These are phyloP conservation scores for Malachius bipustulatus DNA, from an alignment of 2,888 invertebrate species.

Conservation along the genomic window DNA sequence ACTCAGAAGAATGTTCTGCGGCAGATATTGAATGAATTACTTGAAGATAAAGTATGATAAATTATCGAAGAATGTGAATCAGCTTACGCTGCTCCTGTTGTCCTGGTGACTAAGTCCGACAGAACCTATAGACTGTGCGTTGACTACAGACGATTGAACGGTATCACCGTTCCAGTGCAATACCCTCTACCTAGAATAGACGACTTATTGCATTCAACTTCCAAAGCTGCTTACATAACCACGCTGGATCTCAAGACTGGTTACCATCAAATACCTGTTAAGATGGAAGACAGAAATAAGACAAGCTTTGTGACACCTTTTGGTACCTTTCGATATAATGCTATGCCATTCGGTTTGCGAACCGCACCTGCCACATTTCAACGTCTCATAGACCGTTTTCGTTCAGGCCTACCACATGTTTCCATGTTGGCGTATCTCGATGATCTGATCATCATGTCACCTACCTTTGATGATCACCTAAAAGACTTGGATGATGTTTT, in stretches of 20 bases:
- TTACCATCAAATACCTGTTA: slow-evolving; percentile 29
- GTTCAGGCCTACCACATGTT: slow-evolving; percentile 8
- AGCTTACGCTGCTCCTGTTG: slow-evolving; percentile 29
- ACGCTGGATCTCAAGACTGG: slow-evolving; percentile 30
- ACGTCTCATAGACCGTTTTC: slow-evolving; percentile 15
- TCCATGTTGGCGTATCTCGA: slow-evolving; percentile 12
- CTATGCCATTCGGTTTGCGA: slow-evolving; percentile 15
- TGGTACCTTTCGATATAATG: slow-evolving; percentile 14
- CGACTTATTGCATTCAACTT: slow-evolving; percentile 29
- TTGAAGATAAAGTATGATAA: slow-evolving; percentile 22
- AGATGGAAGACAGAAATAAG: slow-evolving; percentile 29
- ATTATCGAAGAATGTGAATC: slow-evolving; percentile 32
- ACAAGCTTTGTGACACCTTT: slow-evolving; percentile 16
- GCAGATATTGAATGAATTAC: slow-evolving; percentile 27
- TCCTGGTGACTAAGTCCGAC: slow-evolving; percentile 29
- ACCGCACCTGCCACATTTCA: slow-evolving; percentile 14
- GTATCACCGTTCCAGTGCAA: slow-evolving; percentile 17
- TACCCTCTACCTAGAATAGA: slow-evolving; percentile 34
- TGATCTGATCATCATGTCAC: slow-evolving; percentile 13
- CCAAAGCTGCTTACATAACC: slow-evolving; percentile 19
- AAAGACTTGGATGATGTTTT: slow-evolving; percentile 10
- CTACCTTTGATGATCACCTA: slow-evolving; percentile 13
- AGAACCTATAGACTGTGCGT: slow-evolving; percentile 26
- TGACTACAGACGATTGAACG: slow-evolving; percentile 26
- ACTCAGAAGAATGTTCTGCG: too few relatives aligned